These are phyloP conservation scores for Globicephala melas DNA, from an alignment of 2,113 vertebrate genomes.

Conservation along the genomic window DNA sequence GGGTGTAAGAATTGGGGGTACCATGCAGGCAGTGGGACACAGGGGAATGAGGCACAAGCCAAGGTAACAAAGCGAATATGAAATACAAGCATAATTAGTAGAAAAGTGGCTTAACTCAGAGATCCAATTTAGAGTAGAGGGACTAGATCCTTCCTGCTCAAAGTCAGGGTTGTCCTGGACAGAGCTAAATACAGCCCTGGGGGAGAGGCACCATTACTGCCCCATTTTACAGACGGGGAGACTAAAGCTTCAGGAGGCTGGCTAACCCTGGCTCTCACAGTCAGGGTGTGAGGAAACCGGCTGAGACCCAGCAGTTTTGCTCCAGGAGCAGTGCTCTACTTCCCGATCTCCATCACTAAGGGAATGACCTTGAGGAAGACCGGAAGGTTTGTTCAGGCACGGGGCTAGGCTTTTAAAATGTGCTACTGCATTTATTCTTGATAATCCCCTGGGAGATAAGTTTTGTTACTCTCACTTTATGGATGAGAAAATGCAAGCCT, in stretches of 20 bases:
- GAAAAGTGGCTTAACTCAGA: background rate
- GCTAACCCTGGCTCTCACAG: no score
- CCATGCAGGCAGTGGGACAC: background rate
- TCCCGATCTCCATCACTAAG: fast-evolving
- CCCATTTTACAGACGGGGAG: background rate
- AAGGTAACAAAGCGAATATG: background rate
- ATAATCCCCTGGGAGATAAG: background rate
- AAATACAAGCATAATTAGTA: background rate
- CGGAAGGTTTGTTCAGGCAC: background rate
- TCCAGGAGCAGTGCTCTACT: background rate
- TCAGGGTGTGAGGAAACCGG: background rate
- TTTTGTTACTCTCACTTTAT: background rate
- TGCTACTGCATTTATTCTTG: background rate
- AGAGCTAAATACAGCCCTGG: background rate
- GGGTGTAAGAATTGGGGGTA: background rate
- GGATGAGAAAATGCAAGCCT: background rate
- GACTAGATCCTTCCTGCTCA: background rate
- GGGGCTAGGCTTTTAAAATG: background rate
- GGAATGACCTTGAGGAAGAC: background rate
- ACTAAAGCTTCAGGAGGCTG: background rate
- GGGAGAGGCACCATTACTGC: background rate
- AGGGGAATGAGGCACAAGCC: background rate
- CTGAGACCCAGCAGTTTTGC: background rate
- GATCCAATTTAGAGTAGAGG: background rate
- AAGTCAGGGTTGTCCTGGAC: background rate